phyloP scores from a whole-genome alignment of 2,797 vertebrate species.

The Molothrus ater region DNA sequence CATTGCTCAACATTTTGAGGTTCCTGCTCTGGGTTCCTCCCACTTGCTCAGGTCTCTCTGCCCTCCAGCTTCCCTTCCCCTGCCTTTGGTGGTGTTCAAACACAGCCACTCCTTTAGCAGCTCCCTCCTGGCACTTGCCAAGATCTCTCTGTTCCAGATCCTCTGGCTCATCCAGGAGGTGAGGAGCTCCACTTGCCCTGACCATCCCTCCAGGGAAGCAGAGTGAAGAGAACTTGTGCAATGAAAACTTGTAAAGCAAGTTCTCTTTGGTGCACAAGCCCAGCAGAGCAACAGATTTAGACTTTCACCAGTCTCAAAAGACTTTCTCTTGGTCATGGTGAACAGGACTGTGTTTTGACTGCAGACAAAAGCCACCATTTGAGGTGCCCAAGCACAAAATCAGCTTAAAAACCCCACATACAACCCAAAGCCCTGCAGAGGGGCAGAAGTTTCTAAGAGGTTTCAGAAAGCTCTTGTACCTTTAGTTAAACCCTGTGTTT shows the following conservation, averaged over 20 bases:
- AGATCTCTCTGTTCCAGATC: background rate
- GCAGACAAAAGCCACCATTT: background rate
- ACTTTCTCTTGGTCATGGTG: background rate
- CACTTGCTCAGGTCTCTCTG: background rate
- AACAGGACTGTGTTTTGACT: background rate
- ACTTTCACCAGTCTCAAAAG: background rate
- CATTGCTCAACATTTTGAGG: rapidly evolving
- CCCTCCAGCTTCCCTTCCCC: background rate
- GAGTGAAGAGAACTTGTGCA: background rate
- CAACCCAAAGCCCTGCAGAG: background rate
- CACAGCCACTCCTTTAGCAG: background rate
- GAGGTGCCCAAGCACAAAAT: background rate
- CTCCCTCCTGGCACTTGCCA: background rate
- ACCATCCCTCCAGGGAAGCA: background rate
- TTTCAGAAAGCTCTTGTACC: background rate
- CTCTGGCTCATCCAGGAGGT: background rate
- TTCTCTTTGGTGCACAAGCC: background rate
- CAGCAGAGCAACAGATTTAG: background rate
- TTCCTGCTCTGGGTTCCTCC: background rate
- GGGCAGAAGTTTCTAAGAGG: background rate
- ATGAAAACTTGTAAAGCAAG: background rate
- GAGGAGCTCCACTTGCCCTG: background rate
- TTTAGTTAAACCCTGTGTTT: background rate
- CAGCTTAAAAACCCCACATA: background rate
- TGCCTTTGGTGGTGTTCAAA: background rate